phyloP scores from a whole-genome alignment of 2,113 vertebrate species.

The Takifugu bimaculatus region DNA sequence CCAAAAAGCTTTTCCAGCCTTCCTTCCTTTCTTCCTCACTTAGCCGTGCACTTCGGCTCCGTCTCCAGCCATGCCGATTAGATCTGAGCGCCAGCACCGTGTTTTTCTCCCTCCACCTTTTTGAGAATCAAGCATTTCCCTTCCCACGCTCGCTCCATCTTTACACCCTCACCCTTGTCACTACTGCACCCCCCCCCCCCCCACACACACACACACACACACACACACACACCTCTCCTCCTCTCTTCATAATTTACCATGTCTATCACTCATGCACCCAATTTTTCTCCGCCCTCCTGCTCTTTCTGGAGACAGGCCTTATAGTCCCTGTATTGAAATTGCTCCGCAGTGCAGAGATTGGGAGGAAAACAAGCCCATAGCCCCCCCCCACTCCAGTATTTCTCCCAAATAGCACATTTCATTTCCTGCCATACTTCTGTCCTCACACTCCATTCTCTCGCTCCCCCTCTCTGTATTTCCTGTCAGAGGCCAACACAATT shows the following conservation, averaged over 20 bases:
- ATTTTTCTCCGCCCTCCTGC: conserved; percentile 3
- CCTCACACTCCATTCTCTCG: conserved; percentile 1
- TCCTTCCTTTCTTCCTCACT: neutral
- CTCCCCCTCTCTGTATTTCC: conserved; percentile 27
- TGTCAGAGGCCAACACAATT: conserved; percentile 56
- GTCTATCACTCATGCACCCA: conserved; percentile 2
- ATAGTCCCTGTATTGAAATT: conserved; percentile 48
- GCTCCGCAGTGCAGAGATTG: conserved; percentile 51
- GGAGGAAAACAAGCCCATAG: conserved; percentile 37
- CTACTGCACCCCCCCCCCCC: neutral
- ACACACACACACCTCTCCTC: neutral
- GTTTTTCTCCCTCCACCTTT: neutral
- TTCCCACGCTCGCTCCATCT: neutral
- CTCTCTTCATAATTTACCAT: neutral
- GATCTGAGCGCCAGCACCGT: conserved; percentile 10
- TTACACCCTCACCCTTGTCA: neutral
- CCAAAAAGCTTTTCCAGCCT: conserved; percentile 13
- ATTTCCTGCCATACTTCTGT: conserved; percentile 57
- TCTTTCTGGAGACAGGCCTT: too few relatives aligned
- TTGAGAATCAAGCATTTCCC: neutral
- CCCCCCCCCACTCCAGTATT: conserved; percentile 14
- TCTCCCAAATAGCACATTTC: conserved; percentile 14
- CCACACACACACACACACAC: neutral
- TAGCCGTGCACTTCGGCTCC: conserved; percentile 10
- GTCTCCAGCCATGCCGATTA: conserved; percentile 55